Evolutionary conservation across 2,113 vertebrate species (phyloP), one percentile per base, ranked within the genome.

Genomic region (Ranitomeya variabilis): DNA sequence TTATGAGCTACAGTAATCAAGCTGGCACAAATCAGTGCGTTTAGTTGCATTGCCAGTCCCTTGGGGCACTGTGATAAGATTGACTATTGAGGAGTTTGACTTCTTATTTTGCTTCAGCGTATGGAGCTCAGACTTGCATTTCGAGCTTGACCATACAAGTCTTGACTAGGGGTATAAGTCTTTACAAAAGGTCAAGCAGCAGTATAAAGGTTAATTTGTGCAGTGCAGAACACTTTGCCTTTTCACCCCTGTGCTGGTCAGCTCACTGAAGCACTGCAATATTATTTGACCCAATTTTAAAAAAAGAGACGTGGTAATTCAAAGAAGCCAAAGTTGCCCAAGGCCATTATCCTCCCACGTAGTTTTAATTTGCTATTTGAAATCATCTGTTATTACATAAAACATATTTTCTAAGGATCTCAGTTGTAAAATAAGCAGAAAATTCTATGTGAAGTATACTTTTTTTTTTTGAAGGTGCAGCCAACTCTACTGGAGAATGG

Each of bases 251-350:
- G 4, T 91, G 62, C 82, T 86, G 91, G 90, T 89, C 90, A 89
- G 88, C 86, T 89, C 79, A 81, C 11, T 60, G 37, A 88, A 81
- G 8, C 80, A 0, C 5, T 73, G 90, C 86, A 90, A 88, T 3
- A 71, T 89, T 90, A 89, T 37, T 15, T 31, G 13, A 87, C 85
- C 91, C 86, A 91, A 81, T 89, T 91, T 73, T 59, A 37, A 62
- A 45, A 31, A 80, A 90, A 84, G 90, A 80, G 54, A 87, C 89
- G 51, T 14, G 82, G 82, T 91, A 90, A 92, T 87, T 92, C 87
- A 91, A 91, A 89, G 89, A 89, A 76, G 16, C 12, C 86, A 21
- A 64, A 67, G 0, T 62, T 78, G 87, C 90, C 90, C 78, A 37
- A 76, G 87, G 88, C 91, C 92, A 77, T 90, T 86, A 4, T 11